These are phyloP conservation scores for Malurus leucopterus DNA, from an alignment of 2,797 vertebrate species.

Conservation along the genomic window DNA sequence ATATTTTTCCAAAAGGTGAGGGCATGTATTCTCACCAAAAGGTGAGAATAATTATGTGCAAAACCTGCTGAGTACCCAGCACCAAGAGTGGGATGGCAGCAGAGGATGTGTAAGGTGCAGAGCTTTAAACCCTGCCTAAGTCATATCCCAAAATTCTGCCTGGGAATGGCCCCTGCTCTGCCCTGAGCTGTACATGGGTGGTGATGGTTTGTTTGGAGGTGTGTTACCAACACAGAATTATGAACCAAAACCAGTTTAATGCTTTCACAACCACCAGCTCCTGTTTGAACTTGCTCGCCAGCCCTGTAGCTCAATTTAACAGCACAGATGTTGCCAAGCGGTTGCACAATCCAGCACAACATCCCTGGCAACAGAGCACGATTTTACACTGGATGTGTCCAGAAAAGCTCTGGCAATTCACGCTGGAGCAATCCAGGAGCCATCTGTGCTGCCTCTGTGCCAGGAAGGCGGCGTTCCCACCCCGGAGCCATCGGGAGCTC, in stretches of 20 bases:
- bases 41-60: neutral
- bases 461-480: neutral
- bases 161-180: neutral
- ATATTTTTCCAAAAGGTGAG: neutral
- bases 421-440: neutral
- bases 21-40: no score
- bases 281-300: neutral
- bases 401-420: constrained; percentile 20
- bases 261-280: neutral
- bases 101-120: neutral
- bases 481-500: neutral
- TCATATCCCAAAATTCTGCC: neutral
- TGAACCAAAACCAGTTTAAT: neutral
- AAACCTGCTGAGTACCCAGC: neutral
- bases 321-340: neutral
- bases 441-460: constrained; percentile 5
- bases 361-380: neutral
- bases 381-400: neutral
- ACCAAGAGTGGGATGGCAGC: neutral
- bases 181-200: neutral
- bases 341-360: neutral
- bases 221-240: neutral
- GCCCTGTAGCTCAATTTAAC: neutral
- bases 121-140: neutral
- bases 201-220: neutral